Base-by-base conservation (phyloP, 2,888 invertebrate species). In the Aspidiotus rigidus region DNA sequence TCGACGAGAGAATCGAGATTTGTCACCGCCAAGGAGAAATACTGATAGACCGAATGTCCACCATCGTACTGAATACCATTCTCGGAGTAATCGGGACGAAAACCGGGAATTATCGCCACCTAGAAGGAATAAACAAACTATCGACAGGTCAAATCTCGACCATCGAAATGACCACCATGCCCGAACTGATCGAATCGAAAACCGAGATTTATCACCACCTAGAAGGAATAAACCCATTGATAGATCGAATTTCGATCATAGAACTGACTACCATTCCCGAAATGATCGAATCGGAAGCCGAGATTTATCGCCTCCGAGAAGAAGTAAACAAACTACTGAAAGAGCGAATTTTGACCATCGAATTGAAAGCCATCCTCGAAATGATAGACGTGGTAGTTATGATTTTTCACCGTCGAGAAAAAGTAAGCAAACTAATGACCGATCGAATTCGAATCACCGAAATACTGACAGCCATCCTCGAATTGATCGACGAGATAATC, bases 11-110 rank as follows among this genome's bases (percentile, higher is more conserved):
- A 49, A 49, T 49, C 28, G 28, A 28, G 49, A 49, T n/a, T 49
- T 49, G n/a, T 49, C 49, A 13, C 49, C 49, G n/a, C 49, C 49
- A 13, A 49, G 49, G 49, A 49, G 49, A 49, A n/a, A 49, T 49
- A 28, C 28, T 5, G 28, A 28, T 5, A 28, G 28, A 28, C 5
- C 28, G 28, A 28, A 28, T 28, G 28, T 28, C 28, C 2, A 28
- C 28, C 28, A 28, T 28, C 28, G 28, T 28, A 3, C 28, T 5
- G 28, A 28, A 28, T 28, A 28, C 28, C 28, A 28, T 28, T 28
- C 28, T 5, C 49, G 49, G 6, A 11, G 49, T 49, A 2, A 49
- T 49, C 11, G n/a, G 3, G 49, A 49, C 49, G 11, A 49, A 11
- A 2, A 13, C n/a, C 49, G 49, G n/a, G 49, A 49, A 11, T n/a